Percentiles rank a stretch among this genome's conserved stretches.
phyloP scores from a whole-genome alignment of 2,888 invertebrate species.

The Nomada ferruginata region DNA sequence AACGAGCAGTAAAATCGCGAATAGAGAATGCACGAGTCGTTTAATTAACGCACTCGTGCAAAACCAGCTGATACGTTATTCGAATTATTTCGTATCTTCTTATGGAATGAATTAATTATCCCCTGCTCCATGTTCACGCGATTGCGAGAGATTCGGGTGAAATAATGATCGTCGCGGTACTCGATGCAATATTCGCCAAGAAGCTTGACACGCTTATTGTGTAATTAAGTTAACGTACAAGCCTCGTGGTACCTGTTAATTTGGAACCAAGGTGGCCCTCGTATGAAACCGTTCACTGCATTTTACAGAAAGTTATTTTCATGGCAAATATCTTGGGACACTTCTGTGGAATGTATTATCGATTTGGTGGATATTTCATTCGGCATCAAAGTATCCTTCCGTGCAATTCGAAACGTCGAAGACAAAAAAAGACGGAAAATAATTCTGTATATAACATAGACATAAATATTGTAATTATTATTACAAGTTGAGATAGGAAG shows the following conservation, averaged over 20 bases:
- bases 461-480: not conserved
- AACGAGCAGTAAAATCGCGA: not conserved
- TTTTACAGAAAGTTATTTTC: not conserved
- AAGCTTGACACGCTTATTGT: not conserved
- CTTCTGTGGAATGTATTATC: not conserved
- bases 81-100: conserved; percentile 13
- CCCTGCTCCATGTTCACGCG: not conserved
- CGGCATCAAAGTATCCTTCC: not conserved
- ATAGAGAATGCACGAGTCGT: not conserved
- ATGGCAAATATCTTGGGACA: not conserved
- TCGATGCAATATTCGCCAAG: conserved; percentile 1
- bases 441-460: not conserved
- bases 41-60: conserved; percentile 1
- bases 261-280: not conserved
- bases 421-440: not conserved
- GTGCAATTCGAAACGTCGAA: not conserved
- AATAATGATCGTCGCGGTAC: not conserved
- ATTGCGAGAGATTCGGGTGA: not conserved
- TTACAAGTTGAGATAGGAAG: not conserved
- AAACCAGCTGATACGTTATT: not conserved
- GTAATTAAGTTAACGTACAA: conserved; percentile 1
- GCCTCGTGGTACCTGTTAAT: not conserved
- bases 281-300: not conserved
- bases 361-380: not conserved
- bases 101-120: conserved; percentile 10